phyloP scores from a whole-genome alignment of 2,888 invertebrate species.

The Sisyra nigra region DNA sequence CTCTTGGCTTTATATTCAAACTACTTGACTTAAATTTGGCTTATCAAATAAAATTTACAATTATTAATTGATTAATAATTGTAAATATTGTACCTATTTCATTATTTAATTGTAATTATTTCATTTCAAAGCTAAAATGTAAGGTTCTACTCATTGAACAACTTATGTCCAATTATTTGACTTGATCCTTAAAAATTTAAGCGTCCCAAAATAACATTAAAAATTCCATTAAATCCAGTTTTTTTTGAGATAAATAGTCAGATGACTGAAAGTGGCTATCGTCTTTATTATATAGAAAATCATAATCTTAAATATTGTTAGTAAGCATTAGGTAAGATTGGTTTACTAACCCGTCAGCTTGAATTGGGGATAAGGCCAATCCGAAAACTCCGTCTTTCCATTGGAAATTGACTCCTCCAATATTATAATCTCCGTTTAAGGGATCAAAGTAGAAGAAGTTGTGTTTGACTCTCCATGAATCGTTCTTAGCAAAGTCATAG shows the following conservation, averaged over 20 bases:
- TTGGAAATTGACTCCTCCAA: conserved; percentile 66
- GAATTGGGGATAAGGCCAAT: conserved; percentile 39
- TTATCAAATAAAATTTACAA: no score
- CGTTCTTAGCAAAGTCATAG: conserved; percentile 54
- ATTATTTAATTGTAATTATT: no score
- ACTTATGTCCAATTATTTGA: no score
- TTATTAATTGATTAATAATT: no score
- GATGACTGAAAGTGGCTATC: not conserved
- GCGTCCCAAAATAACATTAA: no score
- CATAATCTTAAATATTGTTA: not conserved
- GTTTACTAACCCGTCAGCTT: conserved; percentile 34
- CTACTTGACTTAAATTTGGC: no score
- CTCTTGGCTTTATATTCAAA: no score
- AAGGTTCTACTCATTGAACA: no score
- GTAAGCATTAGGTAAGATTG: not conserved
- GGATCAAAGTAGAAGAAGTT: conserved; percentile 78
- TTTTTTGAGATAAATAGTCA: not conserved
- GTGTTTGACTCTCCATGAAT: conserved; percentile 64
- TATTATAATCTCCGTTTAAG: conserved; percentile 54
- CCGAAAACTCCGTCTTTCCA: conserved; percentile 77
- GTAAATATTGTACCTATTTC: no score
- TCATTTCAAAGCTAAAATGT: no score
- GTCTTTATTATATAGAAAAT: not conserved
- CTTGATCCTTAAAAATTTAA: no score
- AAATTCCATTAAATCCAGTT: no score